Evolutionary conservation across 2,797 vertebrate species (phyloP), one percentile per base, ranked within the genome.

Genomic region (Neoniphon sammara): DNA sequence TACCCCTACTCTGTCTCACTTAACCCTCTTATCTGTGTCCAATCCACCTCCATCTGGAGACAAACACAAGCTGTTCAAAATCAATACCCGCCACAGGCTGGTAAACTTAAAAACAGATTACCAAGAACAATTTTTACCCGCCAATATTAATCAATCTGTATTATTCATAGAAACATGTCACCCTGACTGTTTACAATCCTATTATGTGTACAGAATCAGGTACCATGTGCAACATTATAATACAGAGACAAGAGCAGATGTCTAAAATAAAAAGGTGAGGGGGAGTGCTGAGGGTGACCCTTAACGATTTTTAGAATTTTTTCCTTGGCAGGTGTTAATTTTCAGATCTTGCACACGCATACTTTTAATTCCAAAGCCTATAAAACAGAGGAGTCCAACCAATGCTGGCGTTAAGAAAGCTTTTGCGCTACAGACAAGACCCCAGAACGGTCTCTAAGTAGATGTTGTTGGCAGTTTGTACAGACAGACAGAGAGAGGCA

Each of bases 281-380:
- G 18, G 4, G 4, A 34, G 31, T 34, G 31, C 7, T 7, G 31
- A 34, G 31, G 31, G 31, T 3, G 31, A 34, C 31, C 2, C 31
- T 66, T 36, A 11, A 58, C 20, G 31, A 69, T 81, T 49, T 60
- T 75, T 76, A 61, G 55, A 54, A 53, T 56, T 56, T 3, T 3
- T 58, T 53, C 77, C 31, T 65, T 55, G 46, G 55, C 60, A 30
- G 57, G 49, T 59, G 49, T 70, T 75, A n/a, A 60, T 60, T 77
- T 66, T 80, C 39, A 71, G 63, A 85, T 34, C 52, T 44, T 12
- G 44, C 73, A 39, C 58, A 30, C 21, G 77, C n/a, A 61, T 34
- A 56, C 57, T 73, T n/a, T 89, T 68, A 71, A 78, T 84, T 73
- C 74, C 73, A 86, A 85, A 81, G 77, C 65, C 80, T 83, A 66